Percentiles rank a stretch among this genome's conserved stretches.
These are phyloP conservation scores for Clamator glandarius DNA, from an alignment of 2,797 vertebrate genomes.

Conservation along the genomic window DNA sequence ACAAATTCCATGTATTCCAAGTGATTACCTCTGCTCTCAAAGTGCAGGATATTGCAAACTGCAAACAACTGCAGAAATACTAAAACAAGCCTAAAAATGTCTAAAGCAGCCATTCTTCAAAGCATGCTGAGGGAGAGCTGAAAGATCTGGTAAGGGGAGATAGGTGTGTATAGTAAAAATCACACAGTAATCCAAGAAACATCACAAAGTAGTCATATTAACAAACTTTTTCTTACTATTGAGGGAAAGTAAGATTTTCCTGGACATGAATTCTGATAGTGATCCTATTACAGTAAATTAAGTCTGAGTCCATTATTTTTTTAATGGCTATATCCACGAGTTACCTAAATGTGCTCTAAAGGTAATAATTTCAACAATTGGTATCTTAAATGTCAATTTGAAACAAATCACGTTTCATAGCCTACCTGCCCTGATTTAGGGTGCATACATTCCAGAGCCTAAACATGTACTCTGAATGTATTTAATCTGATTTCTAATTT, in stretches of 20 bases:
- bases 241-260: neutral
- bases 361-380: neutral
- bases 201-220: neutral
- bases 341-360: neutral
- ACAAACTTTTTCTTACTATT: neutral
- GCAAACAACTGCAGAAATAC: neutral
- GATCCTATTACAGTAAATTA: neutral
- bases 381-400: neutral
- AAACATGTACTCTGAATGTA: neutral
- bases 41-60: neutral
- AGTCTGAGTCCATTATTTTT: neutral
- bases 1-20: neutral
- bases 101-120: neutral
- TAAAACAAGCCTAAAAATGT: neutral
- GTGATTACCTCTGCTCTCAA: neutral
- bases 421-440: neutral
- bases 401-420: neutral
- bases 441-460: neutral
- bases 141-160: neutral
- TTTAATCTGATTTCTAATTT: neutral
- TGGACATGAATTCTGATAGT: neutral
- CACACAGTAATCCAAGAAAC: neutral
- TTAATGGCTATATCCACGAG: neutral
- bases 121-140: neutral
- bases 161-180: fast-evolving